Evolutionary conservation across 2,888 invertebrate genomes (phyloP).

Genomic region (Linhomoeus sp.): DNA sequence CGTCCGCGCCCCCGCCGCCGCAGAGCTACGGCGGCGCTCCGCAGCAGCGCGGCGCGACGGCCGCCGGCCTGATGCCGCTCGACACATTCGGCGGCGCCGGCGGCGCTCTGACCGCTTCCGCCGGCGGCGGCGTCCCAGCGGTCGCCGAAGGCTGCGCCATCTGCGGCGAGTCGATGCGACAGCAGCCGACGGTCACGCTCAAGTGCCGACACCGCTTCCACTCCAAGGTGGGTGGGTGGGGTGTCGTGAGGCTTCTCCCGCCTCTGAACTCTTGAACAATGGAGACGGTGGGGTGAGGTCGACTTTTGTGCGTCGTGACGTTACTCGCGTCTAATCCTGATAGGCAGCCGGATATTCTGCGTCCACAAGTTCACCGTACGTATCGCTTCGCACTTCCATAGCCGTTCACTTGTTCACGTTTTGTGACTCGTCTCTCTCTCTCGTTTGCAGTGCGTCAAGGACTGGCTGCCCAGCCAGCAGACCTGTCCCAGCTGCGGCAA

Average conservation of each 20-base stretch:
- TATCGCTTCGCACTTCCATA: neutral
- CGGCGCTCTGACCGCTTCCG: neutral
- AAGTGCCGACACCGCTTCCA: conserved; percentile 7
- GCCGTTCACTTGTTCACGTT: too few relatives aligned
- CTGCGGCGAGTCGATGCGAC: too few relatives aligned
- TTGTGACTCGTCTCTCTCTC: too few relatives aligned
- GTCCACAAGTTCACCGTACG: neutral
- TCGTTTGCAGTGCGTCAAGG: conserved; percentile 5
- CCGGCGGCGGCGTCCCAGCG: neutral
- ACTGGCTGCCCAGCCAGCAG: conserved; percentile 1
- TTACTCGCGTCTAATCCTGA: too few relatives aligned
- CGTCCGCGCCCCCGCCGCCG: too few relatives aligned
- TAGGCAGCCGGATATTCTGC: neutral
- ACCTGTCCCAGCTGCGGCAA: conserved; percentile 4
- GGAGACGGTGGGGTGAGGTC: too few relatives aligned
- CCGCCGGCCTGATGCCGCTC: neutral
- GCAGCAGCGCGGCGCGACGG: neutral
- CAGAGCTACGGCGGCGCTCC: too few relatives aligned
- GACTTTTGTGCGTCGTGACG: too few relatives aligned
- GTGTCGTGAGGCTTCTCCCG: too few relatives aligned
- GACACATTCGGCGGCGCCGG: neutral
- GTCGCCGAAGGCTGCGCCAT: neutral
- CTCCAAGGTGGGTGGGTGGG: neutral
- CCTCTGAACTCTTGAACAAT: too few relatives aligned
- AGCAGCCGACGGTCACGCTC: neutral